phyloP scores from a whole-genome alignment of 2,888 invertebrate species.

The Drosophila kokeensis region DNA sequence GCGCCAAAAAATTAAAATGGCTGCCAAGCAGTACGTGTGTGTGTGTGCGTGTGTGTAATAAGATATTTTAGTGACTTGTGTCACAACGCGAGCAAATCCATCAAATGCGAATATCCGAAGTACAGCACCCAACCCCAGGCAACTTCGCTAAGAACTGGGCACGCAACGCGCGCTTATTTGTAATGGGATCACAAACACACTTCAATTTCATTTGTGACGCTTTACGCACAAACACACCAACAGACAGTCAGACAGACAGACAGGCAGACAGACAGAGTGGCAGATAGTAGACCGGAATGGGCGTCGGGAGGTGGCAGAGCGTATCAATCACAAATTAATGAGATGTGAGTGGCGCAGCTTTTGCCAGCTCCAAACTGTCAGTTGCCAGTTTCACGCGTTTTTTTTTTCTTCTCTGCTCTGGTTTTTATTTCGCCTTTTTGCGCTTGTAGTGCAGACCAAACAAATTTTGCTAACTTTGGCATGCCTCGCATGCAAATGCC shows the following conservation, averaged over 20 bases:
- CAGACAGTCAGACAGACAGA: slow-evolving; percentile 12
- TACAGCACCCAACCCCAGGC: slow-evolving; percentile 13
- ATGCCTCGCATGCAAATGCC: slow-evolving; percentile 78
- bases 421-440: slow-evolving; percentile 55
- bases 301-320: slow-evolving; percentile 42
- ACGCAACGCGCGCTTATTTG: slow-evolving; percentile 67
- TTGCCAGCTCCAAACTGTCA: slow-evolving; percentile 60
- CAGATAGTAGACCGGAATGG: slow-evolving; percentile 3
- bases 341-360: slow-evolving; percentile 83
- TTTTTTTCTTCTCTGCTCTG: slow-evolving; percentile 19
- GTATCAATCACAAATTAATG: slow-evolving; percentile 84
- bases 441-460: slow-evolving; percentile 69
- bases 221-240: slow-evolving; percentile 78
- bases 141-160: slow-evolving; percentile 32
- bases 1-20: slow-evolving; percentile 68
- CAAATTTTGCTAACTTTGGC: slow-evolving; percentile 68
- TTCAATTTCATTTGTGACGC: slow-evolving; percentile 82
- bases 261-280: background rate
- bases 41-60: slow-evolving; percentile 70
- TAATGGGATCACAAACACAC: slow-evolving; percentile 83
- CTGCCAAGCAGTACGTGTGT: slow-evolving; percentile 53
- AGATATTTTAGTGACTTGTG: slow-evolving; percentile 84
- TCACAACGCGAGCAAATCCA: slow-evolving; percentile 83
- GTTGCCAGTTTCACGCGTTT: slow-evolving; percentile 58
- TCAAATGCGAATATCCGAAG: slow-evolving; percentile 74